Conservation (phyloP, 2,888 invertebrate species). For the Tiphia femorata region DNA sequence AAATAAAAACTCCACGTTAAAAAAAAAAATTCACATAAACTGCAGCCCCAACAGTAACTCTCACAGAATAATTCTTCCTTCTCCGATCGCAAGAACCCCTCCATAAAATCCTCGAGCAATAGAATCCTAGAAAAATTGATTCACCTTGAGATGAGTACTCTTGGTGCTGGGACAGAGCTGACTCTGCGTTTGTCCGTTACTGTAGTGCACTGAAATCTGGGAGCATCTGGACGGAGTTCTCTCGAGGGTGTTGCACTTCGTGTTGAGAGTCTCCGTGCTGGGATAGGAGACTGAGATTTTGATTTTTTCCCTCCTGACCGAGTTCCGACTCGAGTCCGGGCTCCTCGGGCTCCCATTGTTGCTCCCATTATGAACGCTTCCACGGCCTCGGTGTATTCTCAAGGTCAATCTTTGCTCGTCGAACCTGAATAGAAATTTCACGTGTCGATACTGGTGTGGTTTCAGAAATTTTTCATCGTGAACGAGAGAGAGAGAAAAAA, state of each 20-base stretch:
- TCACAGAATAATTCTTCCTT: no score
- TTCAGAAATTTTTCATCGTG: no score
- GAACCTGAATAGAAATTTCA: slow-evolving; percentile 77
- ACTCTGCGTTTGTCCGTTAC: slow-evolving; percentile 64
- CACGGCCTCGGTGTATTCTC: slow-evolving; percentile 89
- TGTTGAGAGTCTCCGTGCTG: slow-evolving; percentile 75
- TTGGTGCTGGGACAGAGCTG: slow-evolving; percentile 60
- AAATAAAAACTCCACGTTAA: no score
- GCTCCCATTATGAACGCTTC: slow-evolving; percentile 71
- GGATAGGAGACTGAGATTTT: slow-evolving; percentile 90
- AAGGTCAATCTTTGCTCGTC: slow-evolving; percentile 92
- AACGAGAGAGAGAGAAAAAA: no score
- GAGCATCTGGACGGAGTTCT: slow-evolving; percentile 63
- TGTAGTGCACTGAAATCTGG: slow-evolving; percentile 63
- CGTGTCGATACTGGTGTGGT: no score
- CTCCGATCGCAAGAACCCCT: no score
- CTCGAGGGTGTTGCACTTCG: slow-evolving; percentile 64
- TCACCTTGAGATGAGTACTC: slow-evolving; percentile 62
- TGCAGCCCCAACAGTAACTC: no score
- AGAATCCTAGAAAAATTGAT: no score
- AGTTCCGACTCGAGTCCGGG: slow-evolving; percentile 57
- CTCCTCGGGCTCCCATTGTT: slow-evolving; percentile 62
- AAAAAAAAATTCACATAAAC: no score
- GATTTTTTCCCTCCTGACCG: slow-evolving; percentile 80
- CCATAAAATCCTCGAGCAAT: no score